These are phyloP conservation scores for Melanotaenia maccullochi DNA, from an alignment of 2,797 vertebrate genomes.

Conservation along the genomic window DNA sequence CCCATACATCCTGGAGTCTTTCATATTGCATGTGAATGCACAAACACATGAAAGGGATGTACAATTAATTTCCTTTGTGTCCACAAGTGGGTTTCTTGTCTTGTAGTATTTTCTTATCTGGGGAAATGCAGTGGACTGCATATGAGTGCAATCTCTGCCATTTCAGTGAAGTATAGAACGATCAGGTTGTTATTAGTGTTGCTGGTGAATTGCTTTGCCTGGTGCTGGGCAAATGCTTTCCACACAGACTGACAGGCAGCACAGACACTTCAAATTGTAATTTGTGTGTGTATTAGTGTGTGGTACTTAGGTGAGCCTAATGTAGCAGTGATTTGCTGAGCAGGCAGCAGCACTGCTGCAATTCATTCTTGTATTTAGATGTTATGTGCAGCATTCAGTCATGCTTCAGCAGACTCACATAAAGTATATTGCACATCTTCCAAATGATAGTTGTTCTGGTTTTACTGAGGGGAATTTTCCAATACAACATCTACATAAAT, in stretches of 20 bases:
- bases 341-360: constrained; percentile 71
- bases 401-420: constrained; percentile 56
- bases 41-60: constrained; percentile 15
- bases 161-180: constrained; percentile 28
- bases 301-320: constrained; percentile 76
- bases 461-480: constrained; percentile 40
- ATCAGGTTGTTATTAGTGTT: constrained; percentile 61
- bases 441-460: constrained; percentile 41
- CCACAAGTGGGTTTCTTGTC: constrained; percentile 2
- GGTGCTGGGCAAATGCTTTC: constrained; percentile 66
- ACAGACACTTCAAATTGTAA: constrained; percentile 50
- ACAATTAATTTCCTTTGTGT: constrained; percentile 9
- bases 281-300: constrained; percentile 59
- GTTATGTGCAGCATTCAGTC: constrained; percentile 70
- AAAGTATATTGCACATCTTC: constrained; percentile 57
- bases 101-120: constrained; percentile 13
- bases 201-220: constrained; percentile 50
- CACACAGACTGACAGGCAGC: constrained; percentile 64
- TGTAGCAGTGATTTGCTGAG: constrained; percentile 80
- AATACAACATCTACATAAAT: constrained; percentile 59
- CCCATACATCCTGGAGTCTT: constrained; percentile 17
- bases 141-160: constrained; percentile 14
- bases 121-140: constrained; percentile 17
- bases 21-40: constrained; percentile 10
- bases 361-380: constrained; percentile 81